Evolutionary conservation across 2,888 invertebrate genomes (phyloP).

Genomic region (Tetragonula carbonaria): DNA sequence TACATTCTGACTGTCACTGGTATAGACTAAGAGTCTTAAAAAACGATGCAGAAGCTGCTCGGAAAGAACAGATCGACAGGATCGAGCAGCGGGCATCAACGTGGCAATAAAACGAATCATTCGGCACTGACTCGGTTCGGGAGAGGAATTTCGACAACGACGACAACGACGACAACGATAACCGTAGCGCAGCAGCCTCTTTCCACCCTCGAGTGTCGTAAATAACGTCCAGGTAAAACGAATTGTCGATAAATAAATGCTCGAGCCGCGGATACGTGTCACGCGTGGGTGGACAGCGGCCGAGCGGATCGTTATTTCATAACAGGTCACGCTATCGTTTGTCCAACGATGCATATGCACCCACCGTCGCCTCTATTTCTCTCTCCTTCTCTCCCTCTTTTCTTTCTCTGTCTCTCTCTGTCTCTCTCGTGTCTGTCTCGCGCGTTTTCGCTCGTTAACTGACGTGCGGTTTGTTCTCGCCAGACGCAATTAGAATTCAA

Average conservation of each 20-base stretch:
- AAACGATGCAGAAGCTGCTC: too few species aligned
- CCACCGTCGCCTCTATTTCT: background rate
- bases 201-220: conserved; percentile 61
- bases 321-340: conserved; percentile 56
- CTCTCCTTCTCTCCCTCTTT: background rate
- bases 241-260: conserved; percentile 76
- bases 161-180: conserved; percentile 40
- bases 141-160: conserved; percentile 40
- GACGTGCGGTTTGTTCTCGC: conserved; percentile 45
- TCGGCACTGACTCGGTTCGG: background rate
- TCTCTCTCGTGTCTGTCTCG: background rate
- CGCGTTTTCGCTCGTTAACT: conserved; percentile 39
- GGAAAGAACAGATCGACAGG: background rate
- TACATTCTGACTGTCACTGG: too few species aligned
- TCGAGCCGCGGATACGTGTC: conserved; percentile 68
- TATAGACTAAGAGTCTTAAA: too few species aligned
- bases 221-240: conserved; percentile 67
- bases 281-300: conserved; percentile 61
- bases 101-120: background rate
- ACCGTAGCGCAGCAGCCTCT: conserved; percentile 44
- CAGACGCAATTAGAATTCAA: conserved; percentile 42
- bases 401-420: background rate
- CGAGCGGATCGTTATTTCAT: conserved; percentile 70
- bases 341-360: conserved; percentile 8
- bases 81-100: background rate